Conservation (phyloP, 1,140 invertebrate genomes). For the Geopemphigus sp. region DNA sequence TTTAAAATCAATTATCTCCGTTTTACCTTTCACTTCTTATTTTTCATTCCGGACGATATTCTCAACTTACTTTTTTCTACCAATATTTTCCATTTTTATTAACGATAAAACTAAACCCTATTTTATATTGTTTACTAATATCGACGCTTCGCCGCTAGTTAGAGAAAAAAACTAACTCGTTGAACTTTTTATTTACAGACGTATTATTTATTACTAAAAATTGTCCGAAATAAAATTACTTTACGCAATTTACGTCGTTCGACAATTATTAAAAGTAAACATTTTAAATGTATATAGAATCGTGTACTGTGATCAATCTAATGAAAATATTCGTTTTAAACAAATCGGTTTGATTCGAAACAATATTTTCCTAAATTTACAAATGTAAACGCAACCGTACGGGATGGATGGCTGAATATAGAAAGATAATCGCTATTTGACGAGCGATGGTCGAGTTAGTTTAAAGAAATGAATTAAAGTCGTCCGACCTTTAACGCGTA, state of each 20-base stretch:
- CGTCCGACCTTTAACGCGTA: neutral
- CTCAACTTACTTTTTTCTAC: neutral
- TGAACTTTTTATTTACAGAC: too few relatives aligned
- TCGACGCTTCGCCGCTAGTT: neutral
- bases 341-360: neutral
- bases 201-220: too few relatives aligned
- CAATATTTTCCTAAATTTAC: too few relatives aligned
- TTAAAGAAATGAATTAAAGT: neutral
- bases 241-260: too few relatives aligned
- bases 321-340: neutral
- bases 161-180: too few relatives aligned
- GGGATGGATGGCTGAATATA: neutral
- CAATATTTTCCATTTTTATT: neutral
- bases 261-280: neutral
- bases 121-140: neutral
- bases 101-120: neutral
- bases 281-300: neutral
- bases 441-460: neutral
- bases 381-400: neutral
- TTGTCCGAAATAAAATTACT: too few relatives aligned
- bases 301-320: neutral
- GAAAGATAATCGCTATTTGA: neutral
- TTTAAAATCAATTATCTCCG: slow-evolving; percentile 34
- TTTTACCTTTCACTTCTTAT: slow-evolving; percentile 14
- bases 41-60: neutral